Evolutionary conservation across 2,888 invertebrate genomes (phyloP), one percentile per base, ranked within the genome.

Genomic region (Antitype chi): DNA sequence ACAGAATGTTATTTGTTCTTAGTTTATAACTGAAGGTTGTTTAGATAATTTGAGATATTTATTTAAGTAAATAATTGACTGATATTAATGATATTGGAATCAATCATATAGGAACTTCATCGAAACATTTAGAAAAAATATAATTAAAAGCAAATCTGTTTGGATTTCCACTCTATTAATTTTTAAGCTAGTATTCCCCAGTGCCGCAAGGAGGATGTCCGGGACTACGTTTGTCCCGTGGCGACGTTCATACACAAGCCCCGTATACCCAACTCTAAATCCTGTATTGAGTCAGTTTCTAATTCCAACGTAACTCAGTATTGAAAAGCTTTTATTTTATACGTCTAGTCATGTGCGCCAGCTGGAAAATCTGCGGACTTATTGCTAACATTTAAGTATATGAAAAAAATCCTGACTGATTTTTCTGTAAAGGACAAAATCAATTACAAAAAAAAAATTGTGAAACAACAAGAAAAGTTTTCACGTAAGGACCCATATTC

Each of bases 271-370:
- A 85, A 81, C 84, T 82, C 82, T 82, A 89, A 81, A 80, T 75
- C 75, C 63, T 69, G 43, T 80, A 86, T 81, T 69, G 62, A 69
- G 55, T 84, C 55, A 78, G 86, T 86, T 82, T 80, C 75, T 87
- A 83, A 80, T 81, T 75, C 76, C 81, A 81, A 43, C 15, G 32
- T 43, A 59, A 43, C 63, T 71, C 67, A 20, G 17, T 49, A 55
- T 55, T 60, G 6, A 60, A 52, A 38, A 25, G 47, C 7, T 71
- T 69, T 70, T 72, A 74, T 72, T 81, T 52, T 25, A 60, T 78
- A 49, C 23, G 2, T 28, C 23, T 25, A 60, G 32, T 32, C 8
- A 43, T 68, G 17, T 74, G 9, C 20, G 32, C 43, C 28, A 15
- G 1, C 15, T 49, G n/a, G 9, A 43, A 62, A 69, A 75, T 43